Evolutionary conservation across 2,888 invertebrate genomes (phyloP).

Genomic region (Drosophila cognata): DNA sequence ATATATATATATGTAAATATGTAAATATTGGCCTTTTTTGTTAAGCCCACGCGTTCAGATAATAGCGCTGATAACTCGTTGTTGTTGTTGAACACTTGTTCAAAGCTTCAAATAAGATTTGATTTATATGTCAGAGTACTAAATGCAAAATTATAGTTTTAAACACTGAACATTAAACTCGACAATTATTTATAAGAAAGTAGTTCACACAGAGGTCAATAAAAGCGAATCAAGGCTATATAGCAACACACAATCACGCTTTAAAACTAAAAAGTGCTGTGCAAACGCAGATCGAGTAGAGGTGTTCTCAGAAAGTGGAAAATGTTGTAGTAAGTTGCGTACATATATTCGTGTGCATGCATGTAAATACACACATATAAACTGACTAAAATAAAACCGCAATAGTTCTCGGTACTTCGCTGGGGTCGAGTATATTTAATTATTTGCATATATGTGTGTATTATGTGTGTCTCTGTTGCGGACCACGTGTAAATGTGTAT

Average conservation of each 20-base stretch:
- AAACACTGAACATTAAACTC: conserved; percentile 5
- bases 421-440: conserved; percentile 5
- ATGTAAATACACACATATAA: background rate
- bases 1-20: background rate
- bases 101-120: conserved; percentile 8
- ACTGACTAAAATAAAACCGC: conserved; percentile 5
- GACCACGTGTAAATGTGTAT: conserved; percentile 11
- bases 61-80: conserved; percentile 3
- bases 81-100: conserved; percentile 1
- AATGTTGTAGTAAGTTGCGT: conserved; percentile 38
- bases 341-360: background rate
- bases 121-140: conserved; percentile 15
- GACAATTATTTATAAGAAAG: conserved; percentile 11
- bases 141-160: conserved; percentile 35
- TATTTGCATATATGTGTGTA: conserved; percentile 2
- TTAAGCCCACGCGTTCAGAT: conserved; percentile 11
- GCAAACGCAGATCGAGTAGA: background rate
- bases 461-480: background rate
- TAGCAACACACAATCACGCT: background rate
- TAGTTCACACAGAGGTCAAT: conserved; percentile 8
- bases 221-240: background rate
- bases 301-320: conserved; percentile 10
- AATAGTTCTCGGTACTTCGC: conserved; percentile 4
- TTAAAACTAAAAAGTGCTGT: background rate
- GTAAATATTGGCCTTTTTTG: background rate